Evolutionary conservation across 2,888 invertebrate genomes (phyloP), one percentile per base, ranked within the genome.

Genomic region (Masnerella sp.): DNA sequence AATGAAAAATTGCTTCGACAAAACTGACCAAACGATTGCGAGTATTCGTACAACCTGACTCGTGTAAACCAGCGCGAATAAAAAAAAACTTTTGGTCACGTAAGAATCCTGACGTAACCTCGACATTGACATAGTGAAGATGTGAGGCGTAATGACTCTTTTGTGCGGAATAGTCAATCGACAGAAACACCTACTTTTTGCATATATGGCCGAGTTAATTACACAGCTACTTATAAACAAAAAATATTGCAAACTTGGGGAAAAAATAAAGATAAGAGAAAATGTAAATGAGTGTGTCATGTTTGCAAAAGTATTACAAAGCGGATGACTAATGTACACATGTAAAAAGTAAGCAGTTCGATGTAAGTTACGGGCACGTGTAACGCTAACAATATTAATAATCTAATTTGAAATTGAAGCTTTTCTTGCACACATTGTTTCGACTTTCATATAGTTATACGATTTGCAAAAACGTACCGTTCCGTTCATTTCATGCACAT

Each of bases 61-160:
- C 51, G 45, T 22, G 34, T 54, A 67, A 67, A 58, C 40, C 30
- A 17, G 2, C 36, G 40, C 17, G 45, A 36, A 38, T 32, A 38
- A 51, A 69, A 71, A 52, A 71, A 71, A 71, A 54, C 71, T 59
- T 71, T 65, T 59, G 59, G 59, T 72, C 71, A 72, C 71, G 71
- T 72, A 65, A 72, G 65, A 54, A 34, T 59, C 38, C 47, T 65
- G 71, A 72, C 71, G 71, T 65, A 72, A 72, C 71, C 59, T 72
- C 54, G 71, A 71, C 71, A 65, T 54, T 72, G 65, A 59, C 65
- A 65, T 36, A 56, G 61, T 56, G 70, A 70, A 71, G 62, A 71
- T 71, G 70, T 56, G 17, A 64, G 54, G 64, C 70, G 65, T 65
- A 65, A 72, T 72, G 71, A 72, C 59, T 65, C 64, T 71, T 70